Conservation (phyloP, 1,140 invertebrate species). For the Drosophila novamexicana region DNA sequence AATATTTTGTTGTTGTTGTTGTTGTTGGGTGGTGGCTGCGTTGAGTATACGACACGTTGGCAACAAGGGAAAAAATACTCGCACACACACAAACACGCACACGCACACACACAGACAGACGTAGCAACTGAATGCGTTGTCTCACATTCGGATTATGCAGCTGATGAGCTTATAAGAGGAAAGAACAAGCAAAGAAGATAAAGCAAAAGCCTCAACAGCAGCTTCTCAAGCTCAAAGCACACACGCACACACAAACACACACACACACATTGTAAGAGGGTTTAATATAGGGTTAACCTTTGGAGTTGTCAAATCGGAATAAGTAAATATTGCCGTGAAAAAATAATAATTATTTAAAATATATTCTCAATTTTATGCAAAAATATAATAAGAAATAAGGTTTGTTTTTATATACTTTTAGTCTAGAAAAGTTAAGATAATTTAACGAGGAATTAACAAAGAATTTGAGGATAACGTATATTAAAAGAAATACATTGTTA, state of each 20-base stretch:
- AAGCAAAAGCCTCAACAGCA: conserved; percentile 20
- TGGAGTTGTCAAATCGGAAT: background rate
- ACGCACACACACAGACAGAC: background rate
- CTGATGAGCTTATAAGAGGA: conserved; percentile 35
- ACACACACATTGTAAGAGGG: background rate
- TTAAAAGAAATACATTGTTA: too few relatives aligned
- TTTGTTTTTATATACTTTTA: too few relatives aligned
- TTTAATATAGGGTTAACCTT: conserved; percentile 1
- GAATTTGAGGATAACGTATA: too few relatives aligned
- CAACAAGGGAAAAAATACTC: conserved; percentile 33
- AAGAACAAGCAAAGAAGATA: conserved; percentile 21
- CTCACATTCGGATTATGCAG: conserved; percentile 45
- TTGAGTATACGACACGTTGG: conserved; percentile 71
- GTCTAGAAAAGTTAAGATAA: too few relatives aligned
- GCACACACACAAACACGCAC: background rate
- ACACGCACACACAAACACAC: conserved; percentile 1
- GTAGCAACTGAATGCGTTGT: conserved; percentile 13
- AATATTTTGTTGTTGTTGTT: conserved; percentile 32
- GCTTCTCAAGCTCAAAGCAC: conserved; percentile 11
- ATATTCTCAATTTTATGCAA: background rate
- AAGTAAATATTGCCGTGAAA: background rate
- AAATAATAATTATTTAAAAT: background rate
- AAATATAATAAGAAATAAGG: too few relatives aligned
- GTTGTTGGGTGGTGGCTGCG: conserved; percentile 61
- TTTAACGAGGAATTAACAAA: too few relatives aligned